These are phyloP conservation scores for Nansenia antarctica DNA, from an alignment of 2,113 vertebrate species.

Conservation along the genomic window DNA sequence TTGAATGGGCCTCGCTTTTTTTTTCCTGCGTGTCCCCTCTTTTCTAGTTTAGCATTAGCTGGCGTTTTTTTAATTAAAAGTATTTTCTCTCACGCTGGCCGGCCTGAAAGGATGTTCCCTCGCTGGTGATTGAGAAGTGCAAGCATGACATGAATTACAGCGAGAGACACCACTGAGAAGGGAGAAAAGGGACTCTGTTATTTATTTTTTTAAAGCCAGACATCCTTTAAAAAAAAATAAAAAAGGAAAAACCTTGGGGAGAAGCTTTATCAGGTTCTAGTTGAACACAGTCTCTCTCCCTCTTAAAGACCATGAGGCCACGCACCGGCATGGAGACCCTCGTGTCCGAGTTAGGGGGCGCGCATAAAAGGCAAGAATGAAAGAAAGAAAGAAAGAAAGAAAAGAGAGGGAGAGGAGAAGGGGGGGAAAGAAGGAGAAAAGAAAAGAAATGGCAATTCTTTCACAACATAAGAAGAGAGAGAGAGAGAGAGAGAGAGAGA, in stretches of 20 bases:
- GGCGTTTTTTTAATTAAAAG: not conserved
- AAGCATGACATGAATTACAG: slow-evolving; percentile 11
- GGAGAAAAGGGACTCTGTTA: slow-evolving; percentile 12
- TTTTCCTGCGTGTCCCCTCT: too few species aligned
- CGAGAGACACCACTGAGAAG: not conserved
- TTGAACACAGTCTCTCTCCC: not conserved
- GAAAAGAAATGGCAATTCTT: slow-evolving; percentile 79
- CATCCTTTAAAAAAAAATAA: too few species aligned
- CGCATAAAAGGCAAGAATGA: slow-evolving; percentile 68
- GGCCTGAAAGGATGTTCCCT: slow-evolving; percentile 16
- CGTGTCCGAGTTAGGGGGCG: slow-evolving; percentile 68
- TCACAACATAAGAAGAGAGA: slow-evolving; percentile 81
- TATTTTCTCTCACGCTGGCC: slow-evolving; percentile 27
- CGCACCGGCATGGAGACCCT: slow-evolving; percentile 67
- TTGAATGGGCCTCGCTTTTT: not conserved
- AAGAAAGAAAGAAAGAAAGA: slow-evolving; percentile 36
- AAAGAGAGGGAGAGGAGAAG: slow-evolving; percentile 26
- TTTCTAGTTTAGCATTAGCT: not conserved
- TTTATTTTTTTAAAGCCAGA: slow-evolving; percentile 19
- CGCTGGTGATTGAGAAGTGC: not conserved
- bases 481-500: too few species aligned
- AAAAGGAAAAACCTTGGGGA: slow-evolving; percentile 18
- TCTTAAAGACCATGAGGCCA: slow-evolving; percentile 44
- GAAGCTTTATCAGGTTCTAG: slow-evolving; percentile 10
- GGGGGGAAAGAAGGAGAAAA: slow-evolving; percentile 45